These are phyloP conservation scores for Microcaecilia unicolor DNA, from an alignment of 2,797 vertebrate species.

Conservation along the genomic window DNA sequence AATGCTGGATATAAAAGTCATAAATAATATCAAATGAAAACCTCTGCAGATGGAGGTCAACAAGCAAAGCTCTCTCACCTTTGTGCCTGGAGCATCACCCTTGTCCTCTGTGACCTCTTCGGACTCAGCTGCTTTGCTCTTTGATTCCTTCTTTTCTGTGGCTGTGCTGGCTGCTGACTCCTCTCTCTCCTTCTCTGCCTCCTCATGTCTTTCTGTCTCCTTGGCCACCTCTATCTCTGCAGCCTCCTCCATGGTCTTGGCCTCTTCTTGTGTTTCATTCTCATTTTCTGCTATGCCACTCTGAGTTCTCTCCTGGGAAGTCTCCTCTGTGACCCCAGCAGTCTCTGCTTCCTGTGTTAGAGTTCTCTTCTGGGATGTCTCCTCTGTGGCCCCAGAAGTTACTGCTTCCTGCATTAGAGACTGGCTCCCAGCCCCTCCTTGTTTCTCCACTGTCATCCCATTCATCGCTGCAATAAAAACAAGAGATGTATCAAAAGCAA, in stretches of 20 bases:
- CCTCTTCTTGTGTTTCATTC: neutral
- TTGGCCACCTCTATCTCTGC: no score
- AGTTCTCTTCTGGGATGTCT: neutral
- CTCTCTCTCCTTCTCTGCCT: neutral
- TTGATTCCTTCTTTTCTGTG: no score
- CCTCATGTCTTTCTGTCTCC: neutral
- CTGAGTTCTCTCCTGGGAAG: neutral
- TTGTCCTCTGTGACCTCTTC: neutral
- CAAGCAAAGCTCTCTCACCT: no score
- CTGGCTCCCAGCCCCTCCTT: neutral
- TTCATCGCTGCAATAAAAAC: slow-evolving; percentile 31
- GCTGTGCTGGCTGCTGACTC: neutral
- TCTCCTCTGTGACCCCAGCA: neutral
- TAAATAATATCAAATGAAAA: no score
- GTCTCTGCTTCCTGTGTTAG: neutral
- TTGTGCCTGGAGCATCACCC: no score
- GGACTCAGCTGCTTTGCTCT: neutral
- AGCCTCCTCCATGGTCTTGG: neutral
- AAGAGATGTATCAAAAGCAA: no score
- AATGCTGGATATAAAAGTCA: no score
- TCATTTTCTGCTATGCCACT: neutral
- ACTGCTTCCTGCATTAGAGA: neutral
- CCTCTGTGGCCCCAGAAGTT: neutral
- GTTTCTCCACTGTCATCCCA: slow-evolving; percentile 1
- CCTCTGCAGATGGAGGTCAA: no score